A percentile compares a stretch with the other conserved stretches of the same genome.
These are phyloP conservation scores for Dasysyrphus tricinctus DNA, from an alignment of 2,888 invertebrate species.

Conservation along the genomic window DNA sequence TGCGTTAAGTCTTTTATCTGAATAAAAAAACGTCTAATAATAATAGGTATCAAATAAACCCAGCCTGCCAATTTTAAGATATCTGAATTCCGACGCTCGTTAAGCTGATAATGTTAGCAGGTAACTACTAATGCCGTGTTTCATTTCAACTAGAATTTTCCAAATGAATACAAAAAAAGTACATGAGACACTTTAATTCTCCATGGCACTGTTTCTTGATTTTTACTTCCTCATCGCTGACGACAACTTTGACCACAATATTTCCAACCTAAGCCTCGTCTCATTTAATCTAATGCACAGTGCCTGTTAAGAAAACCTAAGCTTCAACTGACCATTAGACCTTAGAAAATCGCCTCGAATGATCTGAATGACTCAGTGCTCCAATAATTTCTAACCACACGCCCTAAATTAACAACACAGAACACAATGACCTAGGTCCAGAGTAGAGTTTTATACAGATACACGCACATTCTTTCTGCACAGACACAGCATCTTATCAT, in stretches of 20 bases:
- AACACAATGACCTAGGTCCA: constrained; percentile 60
- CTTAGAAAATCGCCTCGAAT: not conserved
- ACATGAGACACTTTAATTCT: too few relatives aligned
- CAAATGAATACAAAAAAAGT: too few relatives aligned
- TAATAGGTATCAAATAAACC: too few relatives aligned
- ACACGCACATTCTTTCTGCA: constrained; percentile 35
- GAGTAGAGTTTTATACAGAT: not conserved
- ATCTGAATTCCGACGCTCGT: too few relatives aligned
- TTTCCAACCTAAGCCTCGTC: not conserved
- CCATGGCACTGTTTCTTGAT: too few relatives aligned
- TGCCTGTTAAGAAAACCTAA: not conserved
- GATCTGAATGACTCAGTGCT: constrained; percentile 54
- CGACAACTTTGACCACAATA: not conserved
- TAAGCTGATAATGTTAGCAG: too few relatives aligned
- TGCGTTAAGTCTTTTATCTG: too few relatives aligned
- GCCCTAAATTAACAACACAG: constrained; percentile 44
- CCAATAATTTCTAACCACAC: constrained; percentile 50
- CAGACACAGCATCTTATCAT: constrained; percentile 27
- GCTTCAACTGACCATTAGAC: constrained; percentile 31
- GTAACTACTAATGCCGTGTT: too few relatives aligned
- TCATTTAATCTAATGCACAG: not conserved
- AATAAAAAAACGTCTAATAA: too few relatives aligned
- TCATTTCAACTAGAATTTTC: too few relatives aligned
- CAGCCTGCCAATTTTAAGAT: too few relatives aligned
- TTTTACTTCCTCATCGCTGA: constrained; percentile 4